These are phyloP conservation scores for Dasypogon diadema DNA, from an alignment of 2,888 invertebrate genomes.

Conservation along the genomic window DNA sequence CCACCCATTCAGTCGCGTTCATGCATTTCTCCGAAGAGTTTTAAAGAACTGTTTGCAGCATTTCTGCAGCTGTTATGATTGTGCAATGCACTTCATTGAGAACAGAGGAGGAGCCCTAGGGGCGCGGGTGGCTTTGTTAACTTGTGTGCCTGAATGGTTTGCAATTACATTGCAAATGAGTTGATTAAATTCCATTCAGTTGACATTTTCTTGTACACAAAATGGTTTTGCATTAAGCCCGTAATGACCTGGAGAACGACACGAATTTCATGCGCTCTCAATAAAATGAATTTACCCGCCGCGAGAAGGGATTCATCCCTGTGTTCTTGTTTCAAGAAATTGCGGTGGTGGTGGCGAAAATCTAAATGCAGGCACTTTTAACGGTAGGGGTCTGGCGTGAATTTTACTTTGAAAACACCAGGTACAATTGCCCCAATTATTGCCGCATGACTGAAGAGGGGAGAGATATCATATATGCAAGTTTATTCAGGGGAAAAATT, in stretches of 20 bases:
- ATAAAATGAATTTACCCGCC: neutral
- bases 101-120: neutral
- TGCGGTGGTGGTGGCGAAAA: too few relatives aligned
- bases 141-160: conserved; percentile 7
- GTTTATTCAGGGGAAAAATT: too few relatives aligned
- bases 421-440: too few relatives aligned
- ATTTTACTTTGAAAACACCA: too few relatives aligned
- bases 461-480: too few relatives aligned
- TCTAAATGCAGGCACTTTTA: too few relatives aligned
- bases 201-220: conserved; percentile 1
- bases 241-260: neutral
- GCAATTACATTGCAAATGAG: conserved; percentile 14
- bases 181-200: conserved; percentile 10
- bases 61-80: neutral
- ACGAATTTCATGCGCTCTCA: neutral
- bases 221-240: neutral
- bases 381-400: too few relatives aligned
- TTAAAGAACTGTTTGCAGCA: neutral
- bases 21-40: neutral
- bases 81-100: neutral
- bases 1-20: neutral
- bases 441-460: too few relatives aligned
- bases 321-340: too few relatives aligned
- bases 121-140: neutral
- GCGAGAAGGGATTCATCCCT: neutral